Base-by-base conservation (phyloP, 2,113 vertebrate genomes). In the Periophthalmus modestus region DNA sequence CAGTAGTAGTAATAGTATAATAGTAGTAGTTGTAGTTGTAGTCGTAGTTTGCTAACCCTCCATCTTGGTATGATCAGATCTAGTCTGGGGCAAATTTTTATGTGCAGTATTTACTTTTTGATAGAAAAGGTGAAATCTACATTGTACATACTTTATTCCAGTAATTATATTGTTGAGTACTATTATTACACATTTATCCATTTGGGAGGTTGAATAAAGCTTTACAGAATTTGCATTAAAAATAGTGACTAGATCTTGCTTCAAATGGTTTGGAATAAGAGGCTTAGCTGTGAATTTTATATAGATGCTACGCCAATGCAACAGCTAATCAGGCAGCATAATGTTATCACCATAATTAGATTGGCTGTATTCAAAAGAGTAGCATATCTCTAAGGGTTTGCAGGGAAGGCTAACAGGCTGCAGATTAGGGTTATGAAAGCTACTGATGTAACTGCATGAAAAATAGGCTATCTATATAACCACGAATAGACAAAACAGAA, bases 331-430 rank as follows among this genome's bases (percentile, higher is more conserved):
- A 91, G 81, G 75, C 88, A 78, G 83, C 87, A 88, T 81, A 89
- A 89, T 87, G 84, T 84, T 90, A 88, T 89, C 81, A 77, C 85
- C 75, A 84, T 93, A 90, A 91, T 91, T 89, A 89, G 89, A 91
- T 87, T 83, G 78, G 75, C 80, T 87, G 87, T 85, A 85, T 88
- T 81, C 90, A 50, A 78, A 76, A 79, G 84, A 69, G 68, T n/a
- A 11, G 7, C 73, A 28, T 46, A 72, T 89, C 89, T 83, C 85
- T 0, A 69, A 15, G 82, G 84, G 81, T 80, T 80, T 73, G 50
- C 69, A 73, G 84, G 23, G 69, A 66, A 15, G 66, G 48, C 52
- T 28, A 24, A 24, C 21, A 54, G 48, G 24, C 61, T 4, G 18
- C 39, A 81, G 82, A 87, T 85, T 82, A 88, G 80, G 76, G 65